phyloP scores from a whole-genome alignment of 1,140 invertebrate genomes.

The Pinna nobilis region DNA sequence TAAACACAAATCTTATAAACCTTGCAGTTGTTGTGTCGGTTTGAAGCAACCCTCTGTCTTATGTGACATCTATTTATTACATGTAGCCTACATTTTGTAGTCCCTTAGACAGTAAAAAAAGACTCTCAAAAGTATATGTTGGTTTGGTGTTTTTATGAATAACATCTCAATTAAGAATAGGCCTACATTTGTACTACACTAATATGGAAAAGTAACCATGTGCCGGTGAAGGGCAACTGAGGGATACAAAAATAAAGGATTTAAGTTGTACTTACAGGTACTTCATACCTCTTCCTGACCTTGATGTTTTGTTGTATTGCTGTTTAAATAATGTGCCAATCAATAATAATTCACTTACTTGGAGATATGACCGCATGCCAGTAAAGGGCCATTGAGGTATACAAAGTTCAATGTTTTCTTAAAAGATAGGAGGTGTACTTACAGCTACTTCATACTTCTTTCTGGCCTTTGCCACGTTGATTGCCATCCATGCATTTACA shows the following conservation, averaged over 20 bases:
- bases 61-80: too few relatives aligned
- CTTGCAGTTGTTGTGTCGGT: too few relatives aligned
- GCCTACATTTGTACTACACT: background rate
- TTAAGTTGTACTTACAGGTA: conserved; percentile 27
- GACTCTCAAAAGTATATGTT: too few relatives aligned
- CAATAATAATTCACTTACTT: background rate
- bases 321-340: too few relatives aligned
- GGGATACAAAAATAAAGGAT: background rate
- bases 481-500: conserved; percentile 34
- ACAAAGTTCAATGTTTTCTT: background rate
- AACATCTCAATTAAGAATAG: too few relatives aligned
- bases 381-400: background rate
- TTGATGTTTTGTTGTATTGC: too few relatives aligned
- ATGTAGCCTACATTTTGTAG: too few relatives aligned
- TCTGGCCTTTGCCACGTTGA: conserved; percentile 32
- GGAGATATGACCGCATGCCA: background rate
- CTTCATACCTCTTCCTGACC: conserved; percentile 40
- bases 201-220: background rate
- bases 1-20: too few relatives aligned
- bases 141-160: too few relatives aligned
- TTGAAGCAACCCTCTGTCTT: too few relatives aligned
- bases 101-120: too few relatives aligned
- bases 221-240: background rate
- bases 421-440: background rate
- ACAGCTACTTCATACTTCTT: conserved; percentile 42